Evolutionary conservation across 2,888 invertebrate genomes (phyloP), one percentile per base, ranked within the genome.

Genomic region (Pachymerium ferrugineum): DNA sequence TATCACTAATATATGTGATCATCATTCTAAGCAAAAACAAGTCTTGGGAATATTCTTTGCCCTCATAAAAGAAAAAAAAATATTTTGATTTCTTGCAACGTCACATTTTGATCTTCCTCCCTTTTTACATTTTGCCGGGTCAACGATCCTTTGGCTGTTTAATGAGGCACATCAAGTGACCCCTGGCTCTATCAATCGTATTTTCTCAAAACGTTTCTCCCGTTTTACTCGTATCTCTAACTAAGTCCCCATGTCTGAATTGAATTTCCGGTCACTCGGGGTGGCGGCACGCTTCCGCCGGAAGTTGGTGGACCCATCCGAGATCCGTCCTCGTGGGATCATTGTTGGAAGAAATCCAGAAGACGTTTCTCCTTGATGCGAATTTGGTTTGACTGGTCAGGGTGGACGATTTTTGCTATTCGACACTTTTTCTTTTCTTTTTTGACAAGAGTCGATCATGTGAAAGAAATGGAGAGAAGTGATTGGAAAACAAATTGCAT

Each of bases 271-370:
- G 62, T 62, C 62, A 62, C 62, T 62, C 28, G 62, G n/a, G 62
- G 62, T 62, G 62, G 28, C 28, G 62, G 25, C n/a, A 28, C 25
- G 62, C 62, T 62, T 62, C 62, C 62, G 62, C 25, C 62, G 25
- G 28, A 62, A 62, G 62, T 62, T 62, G 62, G 14, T 62, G 62
- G 62, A 62, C 62, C n/a, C 62, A 62, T 62, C 62, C 62, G 62
- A 62, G 25, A 62, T 62, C 62, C 62, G 62, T 62, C 62, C 62
- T 28, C 62, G 28, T 62, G 62, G 62, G 62, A 62, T n/a, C n/a
- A n/a, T n/a, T 62, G 62, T 62, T 62, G 62, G 62, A 62, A 62
- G 62, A 62, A 62, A 62, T 62, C 62, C 62, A 62, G 62, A 62
- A 28, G n/a, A n/a, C n/a, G n/a, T n/a, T n/a, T n/a, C n/a, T n/a